Conservation (phyloP, 2,113 vertebrate genomes). For the Pluvianellus socialis region DNA sequence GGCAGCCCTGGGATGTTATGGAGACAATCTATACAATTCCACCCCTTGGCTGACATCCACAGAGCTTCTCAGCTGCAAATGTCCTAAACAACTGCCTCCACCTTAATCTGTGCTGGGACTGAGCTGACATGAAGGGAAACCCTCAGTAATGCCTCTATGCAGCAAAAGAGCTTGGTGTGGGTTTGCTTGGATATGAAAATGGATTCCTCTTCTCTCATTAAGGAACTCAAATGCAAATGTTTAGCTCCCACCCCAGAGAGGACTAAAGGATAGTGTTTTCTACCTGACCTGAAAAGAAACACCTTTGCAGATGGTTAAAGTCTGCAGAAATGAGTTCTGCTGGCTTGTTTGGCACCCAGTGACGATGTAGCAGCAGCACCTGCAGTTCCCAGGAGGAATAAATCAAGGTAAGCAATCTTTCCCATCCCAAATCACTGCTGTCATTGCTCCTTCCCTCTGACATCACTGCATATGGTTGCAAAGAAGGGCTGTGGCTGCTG, state of each 20-base stretch:
- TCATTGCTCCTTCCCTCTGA: accelerated
- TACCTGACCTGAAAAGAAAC: not conserved
- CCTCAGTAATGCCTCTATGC: accelerated
- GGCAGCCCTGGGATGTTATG: not conserved
- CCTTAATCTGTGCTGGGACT: not conserved
- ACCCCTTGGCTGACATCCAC: not conserved
- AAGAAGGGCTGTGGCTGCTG: not conserved
- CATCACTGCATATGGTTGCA: accelerated
- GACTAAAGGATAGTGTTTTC: not conserved
- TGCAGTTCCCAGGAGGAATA: not conserved
- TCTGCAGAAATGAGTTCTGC: not conserved
- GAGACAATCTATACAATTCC: too few relatives aligned
- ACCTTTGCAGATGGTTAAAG: not conserved
- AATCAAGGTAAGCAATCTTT: not conserved
- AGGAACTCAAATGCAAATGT: accelerated
- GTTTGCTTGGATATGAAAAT: not conserved
- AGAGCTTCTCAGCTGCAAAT: not conserved
- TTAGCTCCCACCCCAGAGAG: not conserved
- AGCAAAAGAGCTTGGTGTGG: not conserved
- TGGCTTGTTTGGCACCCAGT: not conserved
- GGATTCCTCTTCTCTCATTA: not conserved
- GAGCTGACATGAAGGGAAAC: not conserved
- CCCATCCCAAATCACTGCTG: accelerated
- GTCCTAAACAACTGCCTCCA: not conserved
- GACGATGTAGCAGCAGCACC: not conserved